phyloP scores from a whole-genome alignment of 2,888 invertebrate species.

The Miltochrista miniata region DNA sequence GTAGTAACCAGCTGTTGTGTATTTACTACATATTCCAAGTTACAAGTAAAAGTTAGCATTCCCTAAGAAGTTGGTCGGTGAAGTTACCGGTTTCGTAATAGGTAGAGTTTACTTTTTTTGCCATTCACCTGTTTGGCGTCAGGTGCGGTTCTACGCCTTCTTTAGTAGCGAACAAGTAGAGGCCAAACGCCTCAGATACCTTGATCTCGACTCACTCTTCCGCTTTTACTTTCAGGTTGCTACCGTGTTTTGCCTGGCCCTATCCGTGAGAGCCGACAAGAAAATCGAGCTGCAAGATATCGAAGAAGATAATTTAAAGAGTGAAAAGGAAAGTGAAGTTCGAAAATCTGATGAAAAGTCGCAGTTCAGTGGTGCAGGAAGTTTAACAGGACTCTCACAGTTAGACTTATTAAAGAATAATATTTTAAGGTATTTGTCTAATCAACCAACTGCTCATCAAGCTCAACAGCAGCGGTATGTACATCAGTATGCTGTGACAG shows the following conservation, averaged over 20 bases:
- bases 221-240: slow-evolving; percentile 75
- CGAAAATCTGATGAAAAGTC: slow-evolving; percentile 52
- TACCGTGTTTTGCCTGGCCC: slow-evolving; percentile 56
- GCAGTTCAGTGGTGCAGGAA: slow-evolving; percentile 34
- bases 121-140: slow-evolving; percentile 69
- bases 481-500: slow-evolving; percentile 74
- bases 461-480: slow-evolving; percentile 55
- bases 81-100: slow-evolving; percentile 71
- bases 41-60: slow-evolving; percentile 77
- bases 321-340: slow-evolving; percentile 74
- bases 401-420: slow-evolving; percentile 66
- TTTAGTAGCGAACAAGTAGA: slow-evolving; percentile 47
- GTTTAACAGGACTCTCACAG: slow-evolving; percentile 43
- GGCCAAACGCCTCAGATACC: slow-evolving; percentile 48
- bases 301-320: slow-evolving; percentile 87
- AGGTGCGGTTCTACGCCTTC: slow-evolving; percentile 46
- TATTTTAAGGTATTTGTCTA: slow-evolving; percentile 59
- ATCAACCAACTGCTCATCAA: slow-evolving; percentile 43
- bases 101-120: slow-evolving; percentile 70
- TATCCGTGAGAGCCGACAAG: slow-evolving; percentile 77
- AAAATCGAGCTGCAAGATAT: slow-evolving; percentile 90
- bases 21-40: slow-evolving; percentile 59
- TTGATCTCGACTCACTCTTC: slow-evolving; percentile 44
- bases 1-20: slow-evolving; percentile 51
- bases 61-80: slow-evolving; percentile 56